Conservation (phyloP, 2,888 invertebrate genomes). For the Melanotus villosus region DNA sequence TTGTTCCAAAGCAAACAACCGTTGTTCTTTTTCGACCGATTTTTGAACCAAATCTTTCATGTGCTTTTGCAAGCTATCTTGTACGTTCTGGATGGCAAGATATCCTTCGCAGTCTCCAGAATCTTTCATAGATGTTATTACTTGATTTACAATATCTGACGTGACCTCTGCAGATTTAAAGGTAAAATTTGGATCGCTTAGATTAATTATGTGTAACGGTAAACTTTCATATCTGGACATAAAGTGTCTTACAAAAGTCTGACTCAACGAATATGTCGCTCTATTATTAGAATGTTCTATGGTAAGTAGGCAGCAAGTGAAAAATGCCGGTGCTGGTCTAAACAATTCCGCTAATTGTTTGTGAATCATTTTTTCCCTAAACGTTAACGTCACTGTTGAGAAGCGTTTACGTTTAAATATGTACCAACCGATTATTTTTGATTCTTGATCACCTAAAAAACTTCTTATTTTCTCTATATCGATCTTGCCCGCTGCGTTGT, state of each 20-base stretch:
- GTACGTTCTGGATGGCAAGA: conserved; percentile 60
- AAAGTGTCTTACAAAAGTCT: conserved; percentile 75
- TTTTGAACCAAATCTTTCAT: conserved; percentile 60
- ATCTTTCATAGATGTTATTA: conserved; percentile 58
- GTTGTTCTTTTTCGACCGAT: conserved; percentile 60
- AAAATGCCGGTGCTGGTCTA: conserved; percentile 71
- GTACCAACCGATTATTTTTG: conserved; percentile 79
- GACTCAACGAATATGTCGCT: conserved; percentile 76
- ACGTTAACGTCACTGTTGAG: conserved; percentile 72
- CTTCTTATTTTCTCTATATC: conserved; percentile 71
- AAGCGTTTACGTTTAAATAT: conserved; percentile 70
- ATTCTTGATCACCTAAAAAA: conserved; percentile 70
- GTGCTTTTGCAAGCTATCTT: conserved; percentile 62
- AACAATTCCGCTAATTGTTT: conserved; percentile 75
- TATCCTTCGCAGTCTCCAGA: conserved; percentile 56
- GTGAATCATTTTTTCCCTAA: conserved; percentile 76
- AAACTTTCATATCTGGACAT: conserved; percentile 72
- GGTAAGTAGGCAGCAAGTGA: conserved; percentile 75
- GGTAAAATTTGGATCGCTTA: conserved; percentile 62
- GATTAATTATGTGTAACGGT: conserved; percentile 70
- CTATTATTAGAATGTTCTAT: conserved; percentile 69
- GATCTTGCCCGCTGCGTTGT: conserved; percentile 73
- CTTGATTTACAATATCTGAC: conserved; percentile 59
- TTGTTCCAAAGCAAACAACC: conserved; percentile 64
- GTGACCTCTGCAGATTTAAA: conserved; percentile 61